Base-by-base conservation (phyloP, 2,888 invertebrate genomes). In the Metopia argyrocephala region DNA sequence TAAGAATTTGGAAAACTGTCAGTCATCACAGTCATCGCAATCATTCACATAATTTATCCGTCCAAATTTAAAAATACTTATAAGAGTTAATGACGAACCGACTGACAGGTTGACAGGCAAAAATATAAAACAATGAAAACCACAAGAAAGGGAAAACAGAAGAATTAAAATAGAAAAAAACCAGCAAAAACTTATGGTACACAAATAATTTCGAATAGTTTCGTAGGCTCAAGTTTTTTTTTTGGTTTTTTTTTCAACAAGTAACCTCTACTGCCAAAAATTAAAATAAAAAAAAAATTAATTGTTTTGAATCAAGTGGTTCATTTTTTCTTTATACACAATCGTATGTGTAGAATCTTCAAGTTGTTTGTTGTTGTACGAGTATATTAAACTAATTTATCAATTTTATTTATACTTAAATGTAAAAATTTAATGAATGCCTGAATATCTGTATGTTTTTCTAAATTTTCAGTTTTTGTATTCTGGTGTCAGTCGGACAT, bases 71-170 rank as follows among this genome's bases (percentile, higher is more conserved):
- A 38, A 62, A 62, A 54, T 21, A 61, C 59, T 61, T 66, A 66
- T 66, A 59, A 61, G 74, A 61, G 74, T 75, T 75, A 75, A 75
- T 75, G 74, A 75, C 66, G 74, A 75, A 75, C 74, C 50, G 38
- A 76, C 69, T 76, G 76, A 76, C 76, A 70, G 69, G 70, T 65
- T 76, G 76, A 65, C 69, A 76, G 59, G 57, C 57, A 50, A 76
- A 57, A 64, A 61, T 59, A 71, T 9, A 20, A 52, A 52, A 21
- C 3, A n/a, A 31, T 21, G 28, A 7, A 48, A 25, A 48, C 23
- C 18, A 28, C 12, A 2, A 64, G 25, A 65, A 50, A 65, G 3
- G 50, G 21, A 62, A 52, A 64, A 64, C 31, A 65, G 38, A 38
- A 38, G 38, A 38, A 38, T 0, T 12, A 12, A 31, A 38, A 38